Conservation (phyloP, 2,888 invertebrate species). For the Stenodema calcarata region DNA sequence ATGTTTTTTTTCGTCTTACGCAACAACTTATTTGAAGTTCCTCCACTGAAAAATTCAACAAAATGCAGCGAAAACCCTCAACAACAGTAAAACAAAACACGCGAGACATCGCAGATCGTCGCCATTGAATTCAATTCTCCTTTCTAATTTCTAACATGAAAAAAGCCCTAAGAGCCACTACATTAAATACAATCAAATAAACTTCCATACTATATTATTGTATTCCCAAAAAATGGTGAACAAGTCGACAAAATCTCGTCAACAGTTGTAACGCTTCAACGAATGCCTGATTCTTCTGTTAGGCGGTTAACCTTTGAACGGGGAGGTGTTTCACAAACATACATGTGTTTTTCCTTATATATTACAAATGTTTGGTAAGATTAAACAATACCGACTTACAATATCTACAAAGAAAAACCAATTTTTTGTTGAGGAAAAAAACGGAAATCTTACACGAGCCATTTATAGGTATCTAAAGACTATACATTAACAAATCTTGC, state of each 20-base stretch:
- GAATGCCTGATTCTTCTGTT: not conserved
- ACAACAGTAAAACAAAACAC: too few relatives aligned
- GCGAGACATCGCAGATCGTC: not conserved
- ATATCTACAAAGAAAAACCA: not conserved
- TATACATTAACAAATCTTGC: conserved; percentile 1
- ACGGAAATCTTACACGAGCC: conserved; percentile 23
- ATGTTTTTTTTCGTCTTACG: too few relatives aligned
- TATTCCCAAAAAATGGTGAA: not conserved
- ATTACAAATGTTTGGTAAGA: not conserved
- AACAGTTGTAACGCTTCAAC: not conserved
- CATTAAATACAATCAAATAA: not conserved
- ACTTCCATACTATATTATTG: not conserved
- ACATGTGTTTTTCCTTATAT: not conserved
- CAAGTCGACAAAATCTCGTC: not conserved
- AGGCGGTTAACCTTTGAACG: not conserved
- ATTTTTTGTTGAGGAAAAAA: not conserved
- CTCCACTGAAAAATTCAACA: too few relatives aligned
- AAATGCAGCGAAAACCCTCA: too few relatives aligned
- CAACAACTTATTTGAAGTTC: too few relatives aligned
- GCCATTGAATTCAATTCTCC: not conserved
- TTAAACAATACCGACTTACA: not conserved
- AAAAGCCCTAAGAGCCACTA: not conserved
- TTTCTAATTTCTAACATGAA: not conserved
- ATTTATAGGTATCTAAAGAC: conserved; percentile 10
- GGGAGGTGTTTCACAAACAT: not conserved